Percentiles rank a stretch among this genome's conserved stretches.
These are phyloP conservation scores for Chalcis sispes DNA, from an alignment of 2,888 invertebrate species.

Conservation along the genomic window DNA sequence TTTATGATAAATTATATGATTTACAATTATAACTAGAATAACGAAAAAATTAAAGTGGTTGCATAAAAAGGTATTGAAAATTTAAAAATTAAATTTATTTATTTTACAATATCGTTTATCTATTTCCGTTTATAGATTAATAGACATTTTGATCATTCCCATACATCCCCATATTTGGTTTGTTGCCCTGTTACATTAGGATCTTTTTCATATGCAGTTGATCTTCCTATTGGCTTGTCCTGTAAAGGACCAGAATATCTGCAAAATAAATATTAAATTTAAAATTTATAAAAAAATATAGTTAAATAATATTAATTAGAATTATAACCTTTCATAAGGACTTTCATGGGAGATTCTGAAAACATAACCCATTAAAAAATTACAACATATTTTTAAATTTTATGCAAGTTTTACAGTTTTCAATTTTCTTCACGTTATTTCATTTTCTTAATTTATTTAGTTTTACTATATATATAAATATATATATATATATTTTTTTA, in stretches of 20 bases:
- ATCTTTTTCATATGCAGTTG: neutral
- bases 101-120: slow-evolving; percentile 15
- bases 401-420: no score
- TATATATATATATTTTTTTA: no score
- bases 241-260: neutral
- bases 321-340: no score
- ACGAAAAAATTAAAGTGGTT: no score
- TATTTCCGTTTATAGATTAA: slow-evolving; percentile 19
- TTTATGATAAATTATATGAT: no score
- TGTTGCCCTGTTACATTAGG: neutral
- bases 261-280: neutral
- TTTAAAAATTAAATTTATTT: slow-evolving; percentile 21
- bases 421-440: no score
- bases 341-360: no score
- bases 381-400: no score
- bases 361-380: no score
- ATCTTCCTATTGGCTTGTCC: slow-evolving; percentile 1
- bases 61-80: slow-evolving; percentile 29
- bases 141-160: slow-evolving; percentile 28
- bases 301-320: neutral
- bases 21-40: no score
- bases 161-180: slow-evolving; percentile 54
- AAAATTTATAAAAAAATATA: neutral
- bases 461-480: no score
- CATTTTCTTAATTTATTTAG: no score